Percentiles rank a stretch among this genome's conserved stretches.
phyloP scores from a whole-genome alignment of 2,888 invertebrate species.

The Deilephila elpenor region DNA sequence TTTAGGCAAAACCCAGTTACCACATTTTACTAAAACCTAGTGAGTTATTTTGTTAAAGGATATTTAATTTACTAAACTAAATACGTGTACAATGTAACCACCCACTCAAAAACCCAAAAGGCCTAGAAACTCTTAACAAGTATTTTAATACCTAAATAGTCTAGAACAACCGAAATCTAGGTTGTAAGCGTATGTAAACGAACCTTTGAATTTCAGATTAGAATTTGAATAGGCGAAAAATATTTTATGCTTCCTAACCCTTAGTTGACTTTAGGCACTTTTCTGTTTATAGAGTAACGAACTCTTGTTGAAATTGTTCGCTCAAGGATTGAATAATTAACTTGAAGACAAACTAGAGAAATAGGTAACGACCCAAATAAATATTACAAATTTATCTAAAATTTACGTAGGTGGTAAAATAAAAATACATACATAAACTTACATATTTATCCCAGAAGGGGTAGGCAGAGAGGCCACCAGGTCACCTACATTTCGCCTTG shows the following conservation, averaged over 20 bases:
- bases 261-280: not conserved
- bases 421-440: too few species aligned
- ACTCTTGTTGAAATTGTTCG: not conserved
- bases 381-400: too few species aligned
- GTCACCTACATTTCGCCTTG: too few species aligned
- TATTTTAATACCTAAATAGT: slow-evolving; percentile 8
- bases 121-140: not conserved
- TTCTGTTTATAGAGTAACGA: not conserved
- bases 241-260: not conserved
- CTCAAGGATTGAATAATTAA: not conserved
- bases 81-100: too few species aligned
- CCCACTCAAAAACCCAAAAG: not conserved
- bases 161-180: not conserved
- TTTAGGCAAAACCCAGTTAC: too few species aligned
- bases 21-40: too few species aligned
- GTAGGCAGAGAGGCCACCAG: too few species aligned
- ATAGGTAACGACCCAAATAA: too few species aligned
- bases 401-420: too few species aligned
- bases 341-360: not conserved
- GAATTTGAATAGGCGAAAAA: slow-evolving; percentile 2
- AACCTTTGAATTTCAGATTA: slow-evolving; percentile 15
- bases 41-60: too few species aligned
- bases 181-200: slow-evolving; percentile 29
- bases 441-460: too few species aligned
- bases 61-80: too few species aligned